A percentile compares a stretch with the other conserved stretches of the same genome.
phyloP scores from a whole-genome alignment of 2,113 vertebrate species.

The Antigone vipio region DNA sequence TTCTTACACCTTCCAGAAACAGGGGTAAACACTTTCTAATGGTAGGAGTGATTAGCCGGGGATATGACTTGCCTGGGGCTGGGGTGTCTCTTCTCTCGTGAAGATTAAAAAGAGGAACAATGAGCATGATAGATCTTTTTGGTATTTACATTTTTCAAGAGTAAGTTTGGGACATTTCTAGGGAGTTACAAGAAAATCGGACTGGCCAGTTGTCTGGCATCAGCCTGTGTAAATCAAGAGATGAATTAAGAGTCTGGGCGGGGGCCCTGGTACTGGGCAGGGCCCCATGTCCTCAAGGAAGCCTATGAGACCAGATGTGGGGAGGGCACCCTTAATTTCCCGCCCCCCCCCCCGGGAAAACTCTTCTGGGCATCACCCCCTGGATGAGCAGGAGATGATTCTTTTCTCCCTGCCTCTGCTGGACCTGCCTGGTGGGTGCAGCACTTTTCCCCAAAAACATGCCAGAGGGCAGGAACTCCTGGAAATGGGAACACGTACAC shows the following conservation, averaged over 20 bases:
- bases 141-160: neutral
- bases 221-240: neutral
- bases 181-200: neutral
- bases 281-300: neutral
- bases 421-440: neutral
- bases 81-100: neutral
- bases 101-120: neutral
- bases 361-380: neutral
- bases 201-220: neutral
- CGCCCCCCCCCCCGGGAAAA: neutral
- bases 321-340: neutral
- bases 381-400: neutral
- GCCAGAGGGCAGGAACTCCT: neutral
- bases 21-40: neutral
- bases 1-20: neutral
- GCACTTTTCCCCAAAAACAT: neutral
- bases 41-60: neutral
- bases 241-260: neutral
- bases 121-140: neutral
- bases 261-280: neutral
- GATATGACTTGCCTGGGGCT: neutral
- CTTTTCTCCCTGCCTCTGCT: neutral
- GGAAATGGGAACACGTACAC: neutral
- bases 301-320: neutral
- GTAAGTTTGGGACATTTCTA: neutral